A percentile compares a stretch with the other conserved stretches of the same genome.
Evolutionary conservation across 2,888 invertebrate genomes (phyloP).

Genomic region (Brenthis daphne): DNA sequence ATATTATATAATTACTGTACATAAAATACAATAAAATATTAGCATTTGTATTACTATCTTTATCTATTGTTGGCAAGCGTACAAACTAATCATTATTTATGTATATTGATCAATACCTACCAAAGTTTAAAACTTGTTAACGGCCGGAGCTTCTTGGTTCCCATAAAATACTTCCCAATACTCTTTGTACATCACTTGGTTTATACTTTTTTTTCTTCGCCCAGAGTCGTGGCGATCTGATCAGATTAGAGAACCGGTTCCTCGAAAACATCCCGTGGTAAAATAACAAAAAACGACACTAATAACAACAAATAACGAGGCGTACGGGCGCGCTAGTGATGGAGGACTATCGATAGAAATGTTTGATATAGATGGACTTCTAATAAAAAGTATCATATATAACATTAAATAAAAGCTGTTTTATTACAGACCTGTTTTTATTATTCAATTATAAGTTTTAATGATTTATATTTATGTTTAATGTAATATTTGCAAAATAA

Average conservation of each 20-base stretch:
- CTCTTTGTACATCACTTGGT: constrained; percentile 48
- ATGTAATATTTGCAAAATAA: too few relatives aligned
- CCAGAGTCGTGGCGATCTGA: constrained; percentile 70
- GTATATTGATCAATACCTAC: not conserved
- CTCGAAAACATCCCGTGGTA: constrained; percentile 71
- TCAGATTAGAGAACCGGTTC: constrained; percentile 80
- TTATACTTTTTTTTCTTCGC: constrained; percentile 45
- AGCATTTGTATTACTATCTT: not conserved
- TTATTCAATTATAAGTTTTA: too few relatives aligned
- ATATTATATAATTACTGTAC: not conserved
- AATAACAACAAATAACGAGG: constrained; percentile 83
- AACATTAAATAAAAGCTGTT: too few relatives aligned
- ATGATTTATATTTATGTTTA: too few relatives aligned
- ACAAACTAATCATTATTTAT: not conserved
- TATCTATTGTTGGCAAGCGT: not conserved
- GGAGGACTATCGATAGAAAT: constrained; percentile 50
- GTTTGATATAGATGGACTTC: constrained; percentile 33
- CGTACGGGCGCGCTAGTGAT: constrained; percentile 57
- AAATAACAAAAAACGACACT: constrained; percentile 68
- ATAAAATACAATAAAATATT: constrained; percentile 1
- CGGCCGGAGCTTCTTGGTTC: constrained; percentile 31
- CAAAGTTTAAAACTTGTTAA: constrained; percentile 27
- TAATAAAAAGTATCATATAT: not conserved
- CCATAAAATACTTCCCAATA: constrained; percentile 41
- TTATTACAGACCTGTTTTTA: too few relatives aligned